Base-by-base conservation (phyloP, 2,888 invertebrate species). In the Drosophila rellima region DNA sequence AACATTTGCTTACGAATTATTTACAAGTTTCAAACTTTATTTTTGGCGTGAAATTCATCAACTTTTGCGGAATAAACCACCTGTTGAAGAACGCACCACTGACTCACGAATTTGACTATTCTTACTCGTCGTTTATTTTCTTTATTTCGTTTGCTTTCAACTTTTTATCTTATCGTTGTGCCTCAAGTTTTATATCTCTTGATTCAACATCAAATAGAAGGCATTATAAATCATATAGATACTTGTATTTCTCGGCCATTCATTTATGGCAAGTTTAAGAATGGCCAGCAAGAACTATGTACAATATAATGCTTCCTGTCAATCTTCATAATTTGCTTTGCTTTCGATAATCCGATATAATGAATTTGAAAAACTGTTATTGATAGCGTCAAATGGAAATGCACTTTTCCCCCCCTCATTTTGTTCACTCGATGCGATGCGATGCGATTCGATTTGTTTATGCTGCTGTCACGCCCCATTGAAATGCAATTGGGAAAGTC, bases 191-290 rank as follows among this genome's bases (percentile, higher is more conserved):
- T 60, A 68, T 76, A 76, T 80, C 77, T 86, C 64, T 74, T 80
- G 64, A 80, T 69, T 55, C 68, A 67, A 88, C 78, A 88, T 82
- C 87, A 82, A 82, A 88, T 78, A 82, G 69, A 72, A 60, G 45
- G 57, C 40, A 26, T 54, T 13, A 88, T 82, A 85, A 85, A 85
- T 82, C 80, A 88, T 50, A 67, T 26, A 64, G 57, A 76, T 60
- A 75, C 31, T 64, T 35, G 42, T 23, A 33, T 18, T 40, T 54
- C 29, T 29, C 13, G n/a, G 18, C 40, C 15, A 42, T 80, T 70
- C 67, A 45, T 45, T 45, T 56, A 68, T 65, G 37, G 69, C 59
- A 55, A 70, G 44, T 54, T 35, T 47, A 44, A 51, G 33, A 40
- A 60, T 45, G 3, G 26, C 23, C 10, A 23, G 45, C 23, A 10